Conservation (phyloP, 92 coral and sea anemone genomes). For the Paramuricea clavata region DNA sequence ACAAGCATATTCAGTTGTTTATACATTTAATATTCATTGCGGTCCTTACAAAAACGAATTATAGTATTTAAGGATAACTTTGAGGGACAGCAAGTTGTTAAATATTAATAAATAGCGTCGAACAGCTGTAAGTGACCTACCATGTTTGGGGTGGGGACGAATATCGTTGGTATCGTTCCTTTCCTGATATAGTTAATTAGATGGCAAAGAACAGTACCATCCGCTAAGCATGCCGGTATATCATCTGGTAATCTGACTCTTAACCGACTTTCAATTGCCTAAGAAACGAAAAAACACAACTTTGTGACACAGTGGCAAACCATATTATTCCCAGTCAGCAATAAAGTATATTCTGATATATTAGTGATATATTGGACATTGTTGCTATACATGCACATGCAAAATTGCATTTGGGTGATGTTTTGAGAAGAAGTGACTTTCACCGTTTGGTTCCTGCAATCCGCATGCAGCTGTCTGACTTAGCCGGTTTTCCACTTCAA, state of each 20-base stretch:
- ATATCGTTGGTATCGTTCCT: slow-evolving; percentile 93
- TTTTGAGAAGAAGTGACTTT: not conserved
- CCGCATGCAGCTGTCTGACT: no score
- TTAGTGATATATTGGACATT: not conserved
- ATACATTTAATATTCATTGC: no score
- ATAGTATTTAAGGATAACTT: no score
- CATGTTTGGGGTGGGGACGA: slow-evolving; percentile 97
- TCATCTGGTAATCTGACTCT: slow-evolving; percentile 96
- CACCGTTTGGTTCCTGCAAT: no score
- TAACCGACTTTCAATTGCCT: slow-evolving; percentile 96
- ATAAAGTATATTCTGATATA: no score
- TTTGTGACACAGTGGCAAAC: no score
- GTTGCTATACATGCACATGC: no score
- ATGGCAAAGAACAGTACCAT: slow-evolving; percentile 96
- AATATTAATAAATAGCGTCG: no score
- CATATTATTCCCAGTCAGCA: no score
- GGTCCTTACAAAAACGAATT: no score
- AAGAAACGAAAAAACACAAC: not conserved
- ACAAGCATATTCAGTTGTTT: not conserved
- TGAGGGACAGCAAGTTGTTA: no score
- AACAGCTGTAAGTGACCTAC: slow-evolving; percentile 62
- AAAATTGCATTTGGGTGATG: not conserved
- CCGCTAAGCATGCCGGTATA: slow-evolving; percentile 91
- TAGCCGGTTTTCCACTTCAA: no score
- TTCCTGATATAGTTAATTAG: slow-evolving; percentile 86